Evolutionary conservation across 37 sponge, comb jelly and placozoan genomes (phyloP).

Genomic region (Ianthella basta): DNA sequence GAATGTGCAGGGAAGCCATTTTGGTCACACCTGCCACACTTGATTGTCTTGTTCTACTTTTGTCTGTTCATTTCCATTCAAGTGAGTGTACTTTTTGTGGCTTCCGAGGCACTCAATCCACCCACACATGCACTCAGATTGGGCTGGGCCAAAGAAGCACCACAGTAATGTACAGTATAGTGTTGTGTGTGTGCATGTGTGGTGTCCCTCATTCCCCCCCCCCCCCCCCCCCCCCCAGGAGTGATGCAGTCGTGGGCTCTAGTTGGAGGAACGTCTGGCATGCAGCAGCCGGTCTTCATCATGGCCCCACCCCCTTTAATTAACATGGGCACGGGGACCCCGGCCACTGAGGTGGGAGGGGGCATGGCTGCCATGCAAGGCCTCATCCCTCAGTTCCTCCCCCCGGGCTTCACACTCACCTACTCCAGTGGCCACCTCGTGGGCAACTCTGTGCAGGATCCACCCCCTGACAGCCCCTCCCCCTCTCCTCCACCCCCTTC

Average conservation of each 20-base stretch:
- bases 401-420: not conserved
- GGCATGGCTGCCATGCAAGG: not conserved
- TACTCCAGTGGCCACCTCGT: not conserved
- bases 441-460: not conserved
- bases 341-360: too few species aligned
- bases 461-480: not conserved
- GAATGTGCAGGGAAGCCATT: too few species aligned
- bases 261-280: not conserved
- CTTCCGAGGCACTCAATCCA: too few species aligned
- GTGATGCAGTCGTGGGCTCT: not conserved
- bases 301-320: slow-evolving; percentile 11
- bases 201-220: not conserved
- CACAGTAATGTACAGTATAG: too few species aligned
- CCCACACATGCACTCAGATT: too few species aligned
- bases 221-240: not conserved
- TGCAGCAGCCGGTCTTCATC: slow-evolving; percentile 11
- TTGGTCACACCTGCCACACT: too few species aligned
- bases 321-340: not conserved
- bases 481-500: not conserved
- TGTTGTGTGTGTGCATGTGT: not conserved
- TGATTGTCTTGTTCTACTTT: too few species aligned
- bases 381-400: not conserved
- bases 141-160: too few species aligned
- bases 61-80: too few species aligned
- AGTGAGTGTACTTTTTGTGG: too few species aligned